Conservation (phyloP, 35 echinoderm and acorn worm genomes). For the Anneissia japonica region DNA sequence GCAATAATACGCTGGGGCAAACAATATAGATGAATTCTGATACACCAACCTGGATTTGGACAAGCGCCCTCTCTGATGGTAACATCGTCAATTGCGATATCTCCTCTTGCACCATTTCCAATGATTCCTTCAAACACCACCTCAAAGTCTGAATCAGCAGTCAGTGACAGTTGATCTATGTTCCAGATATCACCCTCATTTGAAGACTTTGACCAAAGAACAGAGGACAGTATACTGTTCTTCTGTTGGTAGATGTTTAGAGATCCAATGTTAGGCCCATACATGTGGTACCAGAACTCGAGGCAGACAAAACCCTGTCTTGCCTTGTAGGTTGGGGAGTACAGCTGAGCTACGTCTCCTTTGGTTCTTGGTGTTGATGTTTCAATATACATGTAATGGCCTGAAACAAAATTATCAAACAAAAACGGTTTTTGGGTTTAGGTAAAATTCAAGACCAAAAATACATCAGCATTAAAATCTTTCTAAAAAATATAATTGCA, state of each 20-base stretch:
- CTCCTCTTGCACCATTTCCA: background rate
- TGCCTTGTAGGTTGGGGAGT: slow-evolving; percentile 46
- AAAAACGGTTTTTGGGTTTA: background rate
- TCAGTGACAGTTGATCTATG: background rate
- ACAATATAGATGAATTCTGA: too few relatives aligned
- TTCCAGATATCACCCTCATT: background rate
- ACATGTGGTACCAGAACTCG: slow-evolving; percentile 84
- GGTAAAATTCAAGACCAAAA: too few relatives aligned
- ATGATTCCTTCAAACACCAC: background rate
- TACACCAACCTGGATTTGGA: background rate
- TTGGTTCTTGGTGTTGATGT: slow-evolving; percentile 7
- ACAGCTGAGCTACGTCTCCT: slow-evolving; percentile 45
- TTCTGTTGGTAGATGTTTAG: slow-evolving; percentile 57
- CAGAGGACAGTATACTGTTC: background rate
- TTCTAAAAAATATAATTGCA: too few relatives aligned
- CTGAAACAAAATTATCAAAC: slow-evolving; percentile 15
- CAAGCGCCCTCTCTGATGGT: background rate
- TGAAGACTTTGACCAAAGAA: background rate
- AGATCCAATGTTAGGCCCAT: slow-evolving; percentile 68
- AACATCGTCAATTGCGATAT: slow-evolving; percentile 14
- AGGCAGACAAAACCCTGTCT: slow-evolving; percentile 36
- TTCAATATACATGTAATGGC: slow-evolving; percentile 73
- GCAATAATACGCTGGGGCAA: too few relatives aligned
- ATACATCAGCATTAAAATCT: too few relatives aligned
- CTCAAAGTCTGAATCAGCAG: background rate